Evolutionary conservation across 1,140 invertebrate genomes (phyloP), one percentile per base, ranked within the genome.

Genomic region (Aphelinus certus): DNA sequence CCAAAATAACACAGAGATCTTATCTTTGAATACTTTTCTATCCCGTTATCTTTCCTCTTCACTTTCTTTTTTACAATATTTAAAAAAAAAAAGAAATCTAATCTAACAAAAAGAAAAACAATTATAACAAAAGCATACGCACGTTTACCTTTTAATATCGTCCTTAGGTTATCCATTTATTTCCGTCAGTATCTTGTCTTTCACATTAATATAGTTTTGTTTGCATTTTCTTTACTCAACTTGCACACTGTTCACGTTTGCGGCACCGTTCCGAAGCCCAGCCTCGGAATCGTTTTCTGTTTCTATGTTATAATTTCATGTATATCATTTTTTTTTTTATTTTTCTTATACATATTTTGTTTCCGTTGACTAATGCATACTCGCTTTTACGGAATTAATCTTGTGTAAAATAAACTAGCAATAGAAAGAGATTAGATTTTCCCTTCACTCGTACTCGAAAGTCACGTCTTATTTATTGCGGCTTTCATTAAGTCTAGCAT

Each of bases 241-340:
- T 76, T 75, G 69, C 70, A 76, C 77, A 70, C 69, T 68, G n/a
- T 71, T 74, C 64, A 69, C 78, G 57, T 76, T 79, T 61, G 56
- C 61, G 67, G 57, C 78, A 77, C 78, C 80, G 80, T 83, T 80
- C 82, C 80, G 81, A 86, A 85, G 83, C 84, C 84, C 84, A 86
- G 81, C 83, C 81, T 78, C 80, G 76, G 80, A 80, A 73, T 82
- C 77, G 76, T 61, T 75, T 75, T 79, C 79, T 77, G 9, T 73
- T 77, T 69, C 77, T 78, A 77, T 75, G 26, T 66, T 57, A 56
- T 62, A 68, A 61, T 46, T 26, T 26, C 26, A 26, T 26, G 26
- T 26, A 26, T 26, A 26, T 26, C 26, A 53, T 49, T 71, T 71
- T 76, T 71, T 71, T 26, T 26, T 26, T 26, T 26, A 26, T 48